Conservation (phyloP, 2,888 invertebrate genomes). For the Eulithis prunata region DNA sequence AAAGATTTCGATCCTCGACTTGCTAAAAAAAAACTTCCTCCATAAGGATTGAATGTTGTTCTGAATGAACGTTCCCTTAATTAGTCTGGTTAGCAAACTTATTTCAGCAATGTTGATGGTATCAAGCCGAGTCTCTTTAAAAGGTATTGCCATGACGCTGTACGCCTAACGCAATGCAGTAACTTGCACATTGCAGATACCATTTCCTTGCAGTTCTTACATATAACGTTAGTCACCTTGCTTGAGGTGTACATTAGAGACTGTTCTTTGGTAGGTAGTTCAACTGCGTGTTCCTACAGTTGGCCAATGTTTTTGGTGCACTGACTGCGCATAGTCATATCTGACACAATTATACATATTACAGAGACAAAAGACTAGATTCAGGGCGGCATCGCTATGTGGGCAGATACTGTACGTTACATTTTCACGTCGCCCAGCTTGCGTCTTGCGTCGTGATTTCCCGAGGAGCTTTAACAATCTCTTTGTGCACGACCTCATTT, state of each 20-base stretch:
- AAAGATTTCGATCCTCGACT: conserved; percentile 2
- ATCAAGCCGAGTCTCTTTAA: not conserved
- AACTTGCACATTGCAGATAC: conserved; percentile 18
- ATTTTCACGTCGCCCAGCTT: conserved; percentile 31
- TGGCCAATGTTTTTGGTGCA: not conserved
- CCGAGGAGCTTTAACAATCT: conserved; percentile 70
- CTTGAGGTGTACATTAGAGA: not conserved
- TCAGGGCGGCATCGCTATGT: conserved; percentile 10
- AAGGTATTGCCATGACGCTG: not conserved
- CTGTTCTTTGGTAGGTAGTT: not conserved
- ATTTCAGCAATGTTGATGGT: no score
- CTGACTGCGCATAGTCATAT: not conserved
- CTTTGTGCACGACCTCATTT: conserved; percentile 75
- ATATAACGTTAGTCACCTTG: conserved; percentile 1
- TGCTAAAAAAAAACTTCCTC: not conserved
- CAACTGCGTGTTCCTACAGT: not conserved
- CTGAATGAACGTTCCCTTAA: no score
- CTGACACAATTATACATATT: not conserved
- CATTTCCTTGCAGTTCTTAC: conserved; percentile 14
- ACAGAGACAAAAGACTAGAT: not conserved
- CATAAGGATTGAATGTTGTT: no score
- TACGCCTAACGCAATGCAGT: conserved; percentile 28
- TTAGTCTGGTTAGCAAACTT: no score
- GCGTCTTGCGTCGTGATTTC: conserved; percentile 60
- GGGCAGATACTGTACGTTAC: conserved; percentile 7